Conservation (phyloP, 2,888 invertebrate genomes). For the Macrophya annulata region DNA sequence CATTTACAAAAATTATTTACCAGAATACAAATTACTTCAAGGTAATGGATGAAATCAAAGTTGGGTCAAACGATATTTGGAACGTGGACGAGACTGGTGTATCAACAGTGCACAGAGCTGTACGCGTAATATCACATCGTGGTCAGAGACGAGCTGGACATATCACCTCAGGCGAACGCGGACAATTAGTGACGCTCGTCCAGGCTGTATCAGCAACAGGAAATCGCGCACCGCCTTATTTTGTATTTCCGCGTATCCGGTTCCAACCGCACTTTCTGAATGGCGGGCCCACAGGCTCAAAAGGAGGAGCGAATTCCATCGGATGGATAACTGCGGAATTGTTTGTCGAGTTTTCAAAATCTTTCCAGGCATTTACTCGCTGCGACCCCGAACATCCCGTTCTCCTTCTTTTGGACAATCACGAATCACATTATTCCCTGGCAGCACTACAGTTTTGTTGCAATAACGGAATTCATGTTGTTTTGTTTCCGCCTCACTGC, state of each 20-base stretch:
- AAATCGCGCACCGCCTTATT: slow-evolving; percentile 69
- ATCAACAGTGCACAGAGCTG: slow-evolving; percentile 57
- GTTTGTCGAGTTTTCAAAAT: slow-evolving; percentile 73
- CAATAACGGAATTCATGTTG: slow-evolving; percentile 73
- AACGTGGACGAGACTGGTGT: slow-evolving; percentile 59
- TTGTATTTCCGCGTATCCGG: slow-evolving; percentile 73
- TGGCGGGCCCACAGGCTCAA: slow-evolving; percentile 72
- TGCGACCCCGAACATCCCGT: slow-evolving; percentile 67
- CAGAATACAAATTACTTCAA: background rate
- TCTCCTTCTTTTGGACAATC: too few relatives aligned
- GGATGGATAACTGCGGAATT: slow-evolving; percentile 75
- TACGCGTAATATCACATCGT: slow-evolving; percentile 57
- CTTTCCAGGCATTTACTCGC: slow-evolving; percentile 71
- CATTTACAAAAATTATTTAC: too few relatives aligned
- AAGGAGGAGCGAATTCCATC: slow-evolving; percentile 71
- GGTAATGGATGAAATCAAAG: slow-evolving; percentile 55
- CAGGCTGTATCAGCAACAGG: slow-evolving; percentile 70
- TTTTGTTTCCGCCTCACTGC: slow-evolving; percentile 74
- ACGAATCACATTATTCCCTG: slow-evolving; percentile 15
- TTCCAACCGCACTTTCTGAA: slow-evolving; percentile 70
- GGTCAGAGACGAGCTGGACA: slow-evolving; percentile 67
- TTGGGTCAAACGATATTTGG: slow-evolving; percentile 59
- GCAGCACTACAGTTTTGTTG: slow-evolving; percentile 61
- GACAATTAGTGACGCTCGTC: slow-evolving; percentile 72
- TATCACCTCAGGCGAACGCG: slow-evolving; percentile 73